Base-by-base conservation (phyloP, 2,888 invertebrate genomes). In the Pyrgus malvae region DNA sequence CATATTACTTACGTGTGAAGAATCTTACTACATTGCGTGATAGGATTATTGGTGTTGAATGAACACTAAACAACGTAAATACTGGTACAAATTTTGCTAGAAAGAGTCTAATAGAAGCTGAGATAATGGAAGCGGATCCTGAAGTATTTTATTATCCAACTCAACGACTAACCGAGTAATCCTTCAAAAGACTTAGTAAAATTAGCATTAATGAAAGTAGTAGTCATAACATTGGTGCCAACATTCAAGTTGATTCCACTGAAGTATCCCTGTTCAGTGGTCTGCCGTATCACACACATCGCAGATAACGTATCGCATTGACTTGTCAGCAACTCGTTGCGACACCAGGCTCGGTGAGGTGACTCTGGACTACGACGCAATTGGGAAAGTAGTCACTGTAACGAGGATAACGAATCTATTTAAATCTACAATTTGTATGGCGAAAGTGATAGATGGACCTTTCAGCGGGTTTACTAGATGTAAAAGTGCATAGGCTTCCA, bases 351-450 rank as follows among this genome's bases (percentile, higher is more conserved):
- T 8, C 17, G 25, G 27, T 11, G 14, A 3, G 11, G 8, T 35
- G 16, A 16, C 11, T 25, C 11, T 1, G 23, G 23, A 23, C 16
- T 9, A 7, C n/a, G 14, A n/a, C 21, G 16, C n/a, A n/a, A n/a
- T n/a, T n/a, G 27, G 49, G 45, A 29, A 53, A 45, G 14, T 29
- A n/a, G n/a, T n/a, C n/a, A n/a, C 44, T 29, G 25, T 25, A 8
- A 23, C 14, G 21, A 45, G 14, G 45, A 45, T 38, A 45, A 14
- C 37, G 12, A 29, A 38, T n/a, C 21, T 7, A 9, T 9, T 33
- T 29, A 7, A 21, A 48, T 12, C 11, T 25, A 45, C 12, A 37
- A 45, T 45, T 53, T 44, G 51, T 51, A 51, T 37, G 17, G 38
- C 19, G 38, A 44, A 45, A 53, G 37, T 21, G 29, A 51, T 8